phyloP scores from a whole-genome alignment of 2,797 vertebrate species.

The Delichon dasypus region DNA sequence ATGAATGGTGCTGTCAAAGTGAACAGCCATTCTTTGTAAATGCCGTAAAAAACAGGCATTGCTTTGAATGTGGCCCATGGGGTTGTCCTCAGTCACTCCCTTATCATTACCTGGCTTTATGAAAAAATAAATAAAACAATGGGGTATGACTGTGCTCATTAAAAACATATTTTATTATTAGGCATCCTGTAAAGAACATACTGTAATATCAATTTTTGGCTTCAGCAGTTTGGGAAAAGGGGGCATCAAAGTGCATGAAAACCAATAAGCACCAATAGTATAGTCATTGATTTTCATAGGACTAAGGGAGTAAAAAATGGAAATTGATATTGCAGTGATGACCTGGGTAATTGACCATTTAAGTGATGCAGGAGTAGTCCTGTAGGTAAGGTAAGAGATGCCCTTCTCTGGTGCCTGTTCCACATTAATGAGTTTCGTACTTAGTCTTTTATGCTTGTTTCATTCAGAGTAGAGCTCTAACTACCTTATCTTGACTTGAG shows the following conservation, averaged over 20 bases:
- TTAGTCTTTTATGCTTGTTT: constrained; percentile 25
- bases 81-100: neutral
- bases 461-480: neutral
- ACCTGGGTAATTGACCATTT: constrained; percentile 50
- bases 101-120: constrained; percentile 13
- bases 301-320: constrained; percentile 32
- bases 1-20: neutral
- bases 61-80: neutral
- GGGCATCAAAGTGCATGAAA: neutral
- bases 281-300: constrained; percentile 36
- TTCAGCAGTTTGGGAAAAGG: constrained; percentile 5
- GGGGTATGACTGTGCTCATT: constrained; percentile 20
- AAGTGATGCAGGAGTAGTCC: neutral
- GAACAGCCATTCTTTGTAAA: neutral
- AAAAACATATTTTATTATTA: constrained; percentile 46
- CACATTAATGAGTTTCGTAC: neutral
- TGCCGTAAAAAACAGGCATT: neutral
- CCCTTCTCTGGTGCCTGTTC: constrained; percentile 25
- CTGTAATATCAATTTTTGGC: constrained; percentile 44
- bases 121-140: constrained; percentile 55
- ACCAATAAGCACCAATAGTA: neutral
- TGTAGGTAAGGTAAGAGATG: constrained; percentile 1
- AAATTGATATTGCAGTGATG: constrained; percentile 32
- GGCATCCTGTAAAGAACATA: neutral
- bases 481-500: constrained; percentile 32